Evolutionary conservation across 2,888 invertebrate species (phyloP).

Genomic region (Pristionchus fissidentatus): DNA sequence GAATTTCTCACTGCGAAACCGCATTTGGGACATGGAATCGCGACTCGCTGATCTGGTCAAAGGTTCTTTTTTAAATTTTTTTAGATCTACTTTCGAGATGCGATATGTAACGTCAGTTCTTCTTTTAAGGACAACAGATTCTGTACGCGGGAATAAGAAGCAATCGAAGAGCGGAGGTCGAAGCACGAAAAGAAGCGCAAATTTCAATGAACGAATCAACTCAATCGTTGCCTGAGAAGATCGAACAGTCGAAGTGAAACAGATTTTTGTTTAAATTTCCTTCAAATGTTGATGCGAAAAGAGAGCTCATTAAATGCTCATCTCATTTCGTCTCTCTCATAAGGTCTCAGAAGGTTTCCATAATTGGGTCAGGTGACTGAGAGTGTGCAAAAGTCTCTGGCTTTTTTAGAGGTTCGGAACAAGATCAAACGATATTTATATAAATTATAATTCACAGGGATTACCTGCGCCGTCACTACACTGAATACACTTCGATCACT

Average conservation of each 20-base stretch:
- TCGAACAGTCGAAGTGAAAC: slow-evolving; percentile 2
- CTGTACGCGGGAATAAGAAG: slow-evolving; percentile 1
- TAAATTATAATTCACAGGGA: neutral
- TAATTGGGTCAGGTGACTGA: neutral
- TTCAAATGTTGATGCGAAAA: neutral
- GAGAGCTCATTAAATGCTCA: neutral
- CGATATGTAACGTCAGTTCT: neutral
- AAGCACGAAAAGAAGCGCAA: neutral
- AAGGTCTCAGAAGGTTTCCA: no score
- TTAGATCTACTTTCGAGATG: neutral
- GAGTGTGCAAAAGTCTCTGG: neutral
- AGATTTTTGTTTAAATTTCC: neutral
- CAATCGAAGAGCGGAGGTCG: neutral
- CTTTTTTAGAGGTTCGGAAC: neutral
- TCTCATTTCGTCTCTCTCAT: no score
- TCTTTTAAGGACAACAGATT: slow-evolving; percentile 7
- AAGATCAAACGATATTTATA: neutral
- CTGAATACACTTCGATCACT: slow-evolving; percentile 53
- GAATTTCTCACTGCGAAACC: slow-evolving; percentile 57
- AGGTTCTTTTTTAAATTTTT: neutral
- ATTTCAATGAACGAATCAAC: slow-evolving; percentile 8
- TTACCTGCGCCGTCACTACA: slow-evolving; percentile 43
- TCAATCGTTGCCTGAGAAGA: slow-evolving; percentile 22
- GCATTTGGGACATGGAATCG: slow-evolving; percentile 49
- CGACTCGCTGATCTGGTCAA: slow-evolving; percentile 7